phyloP scores from a whole-genome alignment of 1,140 invertebrate species.

The Drosophila pectinifera region DNA sequence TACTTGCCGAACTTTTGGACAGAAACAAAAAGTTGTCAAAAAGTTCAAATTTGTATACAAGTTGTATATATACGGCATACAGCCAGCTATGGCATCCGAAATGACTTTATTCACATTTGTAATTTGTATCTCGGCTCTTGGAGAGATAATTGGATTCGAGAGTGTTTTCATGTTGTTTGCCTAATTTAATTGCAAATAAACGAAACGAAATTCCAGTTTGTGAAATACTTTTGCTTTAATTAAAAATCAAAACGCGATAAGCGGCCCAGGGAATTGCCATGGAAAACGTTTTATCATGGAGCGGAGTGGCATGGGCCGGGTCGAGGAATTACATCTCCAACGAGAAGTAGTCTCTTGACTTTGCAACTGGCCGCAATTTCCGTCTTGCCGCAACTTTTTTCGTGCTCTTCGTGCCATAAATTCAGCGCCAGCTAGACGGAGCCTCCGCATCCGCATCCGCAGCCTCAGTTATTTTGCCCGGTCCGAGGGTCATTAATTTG shows the following conservation, averaged over 20 bases:
- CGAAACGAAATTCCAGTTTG: conserved; percentile 68
- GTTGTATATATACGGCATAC: conserved; percentile 12
- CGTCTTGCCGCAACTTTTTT: conserved; percentile 61
- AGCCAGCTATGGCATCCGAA: conserved; percentile 15
- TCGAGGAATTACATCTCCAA: conserved; percentile 39
- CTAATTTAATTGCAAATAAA: conserved; percentile 75
- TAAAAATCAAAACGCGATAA: conserved; percentile 81
- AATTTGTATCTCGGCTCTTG: conserved; percentile 52
- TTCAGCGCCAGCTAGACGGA: conserved; percentile 70
- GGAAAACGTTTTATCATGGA: conserved; percentile 44
- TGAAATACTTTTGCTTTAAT: conserved; percentile 75
- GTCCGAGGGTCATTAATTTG: conserved; percentile 77
- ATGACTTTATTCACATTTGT: conserved; percentile 66
- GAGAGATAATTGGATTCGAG: conserved; percentile 70
- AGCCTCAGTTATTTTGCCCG: conserved; percentile 39
- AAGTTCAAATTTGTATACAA: conserved; percentile 66
- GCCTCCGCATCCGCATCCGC: conserved; percentile 42
- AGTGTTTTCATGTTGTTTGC: conserved; percentile 55
- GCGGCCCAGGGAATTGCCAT: conserved; percentile 46
- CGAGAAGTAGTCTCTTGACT: conserved; percentile 61
- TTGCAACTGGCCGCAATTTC: conserved; percentile 71
- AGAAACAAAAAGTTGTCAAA: conserved; percentile 59
- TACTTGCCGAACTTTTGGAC: conserved; percentile 31
- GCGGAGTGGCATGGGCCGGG: background rate
- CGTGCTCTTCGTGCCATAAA: conserved; percentile 56